Evolutionary conservation across 2,797 vertebrate genomes (phyloP), one percentile per base, ranked within the genome.

Genomic region (Manis crassicaudata): DNA sequence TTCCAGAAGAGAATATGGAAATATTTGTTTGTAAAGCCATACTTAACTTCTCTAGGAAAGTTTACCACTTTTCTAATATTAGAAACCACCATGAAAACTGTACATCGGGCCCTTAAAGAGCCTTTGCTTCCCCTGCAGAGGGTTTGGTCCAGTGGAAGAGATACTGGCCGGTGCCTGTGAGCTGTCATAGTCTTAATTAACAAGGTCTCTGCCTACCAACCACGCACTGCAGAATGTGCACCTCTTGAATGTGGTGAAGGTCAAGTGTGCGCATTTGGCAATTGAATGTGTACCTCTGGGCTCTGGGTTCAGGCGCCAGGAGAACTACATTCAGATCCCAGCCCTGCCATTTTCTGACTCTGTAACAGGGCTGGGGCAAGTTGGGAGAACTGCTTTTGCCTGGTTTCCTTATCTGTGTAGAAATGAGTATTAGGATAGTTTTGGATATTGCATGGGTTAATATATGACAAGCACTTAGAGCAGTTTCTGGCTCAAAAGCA

Each of bases 141-240:
- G 18, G 11, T n/a, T 68, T 37, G 4, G 18, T 13, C 37, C 27
- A 40, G 9, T 1, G 54, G 14, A 68, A 62, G 73, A 65, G 17
- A 17, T 40, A 13, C 8, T 46, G 25, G 37, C n/a, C 27, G 13
- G 3, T 14, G 8, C 21, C 52, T 32, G 6, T 23, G n/a, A 43
- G 21, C 17, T 8, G 23, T 29, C 17, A 3, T 12, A 3, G 18
- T 20, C 17, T 88, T 80, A 23, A 20, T 37, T 29, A 25, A 18
- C 14, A 35, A 13, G 20, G 3, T 46, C 35, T 27, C 17, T 35
- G 17, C 25, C 52, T 54, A n/a, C 9, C 13, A 2, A 8, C 0
- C 27, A 13, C 0, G 2, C 16, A 8, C 58, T 40, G 27, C 3
- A 25, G 62, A 52, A 27, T 9, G 9, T 0, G 1, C 2, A 29